phyloP scores from a whole-genome alignment of 2,797 vertebrate genomes.

The Chrosomus eos region DNA sequence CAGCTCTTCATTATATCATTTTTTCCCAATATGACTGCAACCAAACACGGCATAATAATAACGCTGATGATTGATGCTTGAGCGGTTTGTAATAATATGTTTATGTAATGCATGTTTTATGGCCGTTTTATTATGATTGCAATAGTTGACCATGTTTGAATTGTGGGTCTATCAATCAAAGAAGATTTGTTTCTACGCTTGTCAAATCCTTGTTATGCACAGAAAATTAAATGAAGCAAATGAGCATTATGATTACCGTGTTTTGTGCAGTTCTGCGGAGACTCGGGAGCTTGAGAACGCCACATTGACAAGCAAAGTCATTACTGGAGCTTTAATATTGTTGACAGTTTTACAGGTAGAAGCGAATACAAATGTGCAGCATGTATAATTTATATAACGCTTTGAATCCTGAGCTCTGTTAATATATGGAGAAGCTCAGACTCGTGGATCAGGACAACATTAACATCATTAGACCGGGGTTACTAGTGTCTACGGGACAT shows the following conservation, averaged over 20 bases:
- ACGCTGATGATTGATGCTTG: constrained; percentile 47
- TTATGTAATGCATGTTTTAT: constrained; percentile 41
- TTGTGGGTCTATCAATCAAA: constrained; percentile 43
- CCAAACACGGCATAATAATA: constrained; percentile 30
- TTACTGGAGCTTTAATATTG: background rate
- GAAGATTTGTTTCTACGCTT: constrained; percentile 30
- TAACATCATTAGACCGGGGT: background rate
- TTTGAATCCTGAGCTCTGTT: background rate
- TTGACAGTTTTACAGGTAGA: constrained; percentile 10
- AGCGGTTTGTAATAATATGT: constrained; percentile 42
- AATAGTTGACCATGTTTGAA: constrained; percentile 49
- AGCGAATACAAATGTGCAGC: background rate
- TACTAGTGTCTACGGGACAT: background rate
- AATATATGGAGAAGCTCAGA: background rate
- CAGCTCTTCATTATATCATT: constrained; percentile 42
- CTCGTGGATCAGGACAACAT: background rate
- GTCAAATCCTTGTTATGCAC: constrained; percentile 24
- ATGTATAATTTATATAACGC: constrained; percentile 11
- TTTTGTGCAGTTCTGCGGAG: too few relatives aligned
- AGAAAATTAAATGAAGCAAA: background rate
- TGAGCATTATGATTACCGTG: background rate
- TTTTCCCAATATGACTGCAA: constrained; percentile 32
- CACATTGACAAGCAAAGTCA: constrained; percentile 3
- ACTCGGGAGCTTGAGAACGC: background rate
- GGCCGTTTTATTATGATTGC: constrained; percentile 51